A percentile compares a stretch with the other conserved stretches of the same genome.
Conservation (phyloP, 2,797 vertebrate genomes). For the Xenentodon cancila region DNA sequence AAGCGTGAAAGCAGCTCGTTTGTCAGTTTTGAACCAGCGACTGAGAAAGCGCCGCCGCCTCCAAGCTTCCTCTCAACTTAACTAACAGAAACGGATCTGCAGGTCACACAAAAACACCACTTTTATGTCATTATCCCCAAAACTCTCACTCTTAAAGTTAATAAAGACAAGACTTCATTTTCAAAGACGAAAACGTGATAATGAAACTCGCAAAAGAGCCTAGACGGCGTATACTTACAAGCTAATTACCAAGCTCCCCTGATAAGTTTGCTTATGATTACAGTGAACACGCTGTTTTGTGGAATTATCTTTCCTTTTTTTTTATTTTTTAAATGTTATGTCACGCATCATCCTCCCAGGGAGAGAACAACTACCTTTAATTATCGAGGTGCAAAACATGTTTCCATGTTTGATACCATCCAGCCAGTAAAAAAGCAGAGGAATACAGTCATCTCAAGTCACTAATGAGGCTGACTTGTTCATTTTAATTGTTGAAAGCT, state of each 20-base stretch:
- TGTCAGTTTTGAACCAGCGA: too few species aligned
- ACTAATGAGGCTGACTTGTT: conserved; percentile 43
- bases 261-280: not conserved
- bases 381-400: conserved; percentile 57
- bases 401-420: conserved; percentile 32
- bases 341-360: conserved; percentile 30
- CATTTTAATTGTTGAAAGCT: conserved; percentile 27
- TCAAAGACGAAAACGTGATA: not conserved
- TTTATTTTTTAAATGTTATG: conserved; percentile 7
- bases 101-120: too few species aligned
- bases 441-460: conserved; percentile 28
- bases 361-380: conserved; percentile 69
- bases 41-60: too few species aligned
- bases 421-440: conserved; percentile 21
- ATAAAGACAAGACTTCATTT: not conserved
- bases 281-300: not conserved
- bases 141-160: not conserved
- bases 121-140: too few species aligned
- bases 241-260: not conserved
- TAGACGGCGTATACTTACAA: too few species aligned
- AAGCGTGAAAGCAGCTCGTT: too few species aligned
- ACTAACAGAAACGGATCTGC: too few species aligned
- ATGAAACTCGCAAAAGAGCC: not conserved
- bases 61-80: too few species aligned
- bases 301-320: conserved; percentile 16